phyloP scores from a whole-genome alignment of 53 echinoderm and acorn worm species.

The Crossaster papposus region DNA sequence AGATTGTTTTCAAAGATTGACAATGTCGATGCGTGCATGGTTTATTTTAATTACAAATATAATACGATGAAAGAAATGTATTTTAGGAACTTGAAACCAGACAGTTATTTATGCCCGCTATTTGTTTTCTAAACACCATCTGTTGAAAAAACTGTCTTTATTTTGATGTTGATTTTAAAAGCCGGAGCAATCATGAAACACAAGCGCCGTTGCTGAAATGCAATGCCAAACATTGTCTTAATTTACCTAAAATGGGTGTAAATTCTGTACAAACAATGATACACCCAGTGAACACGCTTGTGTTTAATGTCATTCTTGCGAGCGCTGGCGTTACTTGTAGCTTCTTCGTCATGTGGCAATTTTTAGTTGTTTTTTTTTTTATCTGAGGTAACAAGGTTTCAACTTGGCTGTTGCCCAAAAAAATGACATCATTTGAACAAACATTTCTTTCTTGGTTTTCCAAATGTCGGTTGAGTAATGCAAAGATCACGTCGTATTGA shows the following conservation, averaged over 20 bases:
- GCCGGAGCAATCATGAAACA: not conserved
- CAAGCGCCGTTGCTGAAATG: not conserved
- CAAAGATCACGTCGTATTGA: too few species aligned
- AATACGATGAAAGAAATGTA: not conserved
- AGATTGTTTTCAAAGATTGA: too few species aligned
- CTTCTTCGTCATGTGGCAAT: not conserved
- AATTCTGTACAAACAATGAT: not conserved
- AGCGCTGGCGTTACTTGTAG: not conserved
- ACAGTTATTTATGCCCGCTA: not conserved
- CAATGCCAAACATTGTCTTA: not conserved
- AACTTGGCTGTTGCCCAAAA: not conserved
- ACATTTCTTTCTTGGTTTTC: not conserved
- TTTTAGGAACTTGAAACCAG: not conserved
- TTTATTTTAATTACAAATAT: not conserved
- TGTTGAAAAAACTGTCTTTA: not conserved
- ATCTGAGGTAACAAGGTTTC: not conserved
- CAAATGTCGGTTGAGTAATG: constrained; percentile 12
- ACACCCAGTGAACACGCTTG: not conserved
- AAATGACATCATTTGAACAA: not conserved
- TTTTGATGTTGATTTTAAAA: not conserved
- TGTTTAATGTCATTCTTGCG: not conserved
- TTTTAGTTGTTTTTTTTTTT: not conserved
- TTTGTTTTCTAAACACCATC: not conserved
- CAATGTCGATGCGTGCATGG: not conserved
- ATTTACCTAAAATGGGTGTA: not conserved